phyloP scores from a whole-genome alignment of 1,140 invertebrate genomes.

The Calosoma granatense region DNA sequence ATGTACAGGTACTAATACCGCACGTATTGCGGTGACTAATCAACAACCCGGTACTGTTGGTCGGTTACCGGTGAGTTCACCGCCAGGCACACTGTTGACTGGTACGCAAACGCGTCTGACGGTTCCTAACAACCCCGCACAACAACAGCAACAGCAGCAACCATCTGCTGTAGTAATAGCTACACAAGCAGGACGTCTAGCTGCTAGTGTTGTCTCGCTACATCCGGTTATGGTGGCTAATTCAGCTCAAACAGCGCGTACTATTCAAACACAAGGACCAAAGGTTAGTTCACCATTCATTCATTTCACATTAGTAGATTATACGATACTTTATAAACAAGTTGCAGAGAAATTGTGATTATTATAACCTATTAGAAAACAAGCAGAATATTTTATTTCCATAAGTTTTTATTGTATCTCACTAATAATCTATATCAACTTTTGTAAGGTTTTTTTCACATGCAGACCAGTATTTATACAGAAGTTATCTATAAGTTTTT shows the following conservation, averaged over 20 bases:
- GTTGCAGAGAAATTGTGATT: neutral
- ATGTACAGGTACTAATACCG: neutral
- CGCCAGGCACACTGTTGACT: neutral
- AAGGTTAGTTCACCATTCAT: neutral
- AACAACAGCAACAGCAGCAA: neutral
- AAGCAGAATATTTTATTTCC: neutral
- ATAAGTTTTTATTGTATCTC: neutral
- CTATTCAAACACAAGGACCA: neutral
- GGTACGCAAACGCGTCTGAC: neutral
- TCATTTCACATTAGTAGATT: neutral
- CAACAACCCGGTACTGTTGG: neutral
- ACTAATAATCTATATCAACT: too few species aligned
- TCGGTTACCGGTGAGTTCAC: neutral
- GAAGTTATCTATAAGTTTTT: too few species aligned
- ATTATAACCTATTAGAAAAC: neutral
- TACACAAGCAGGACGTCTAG: slow-evolving; percentile 3
- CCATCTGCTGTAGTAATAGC: neutral
- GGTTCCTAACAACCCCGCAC: neutral
- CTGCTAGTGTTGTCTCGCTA: slow-evolving; percentile 6
- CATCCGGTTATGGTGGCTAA: neutral
- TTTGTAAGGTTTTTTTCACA: too few species aligned
- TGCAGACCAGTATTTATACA: too few species aligned
- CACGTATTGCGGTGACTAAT: neutral
- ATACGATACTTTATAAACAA: too few species aligned
- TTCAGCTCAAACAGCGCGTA: neutral